Evolutionary conservation across 2,797 vertebrate genomes (phyloP).

Genomic region (Epinephelus malabaricus): DNA sequence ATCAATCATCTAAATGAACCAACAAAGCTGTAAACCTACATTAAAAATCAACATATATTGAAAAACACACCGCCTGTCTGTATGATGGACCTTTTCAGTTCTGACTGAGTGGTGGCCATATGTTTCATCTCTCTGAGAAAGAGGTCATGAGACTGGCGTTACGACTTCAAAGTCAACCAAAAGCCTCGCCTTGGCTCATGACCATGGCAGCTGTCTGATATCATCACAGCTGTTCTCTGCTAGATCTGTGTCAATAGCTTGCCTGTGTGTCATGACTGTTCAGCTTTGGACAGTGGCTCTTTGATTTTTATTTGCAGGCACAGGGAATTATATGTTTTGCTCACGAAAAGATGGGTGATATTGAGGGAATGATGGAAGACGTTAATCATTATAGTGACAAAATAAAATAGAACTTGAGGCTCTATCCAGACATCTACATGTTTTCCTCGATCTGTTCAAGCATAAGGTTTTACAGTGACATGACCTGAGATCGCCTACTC

Average conservation of each 20-base stretch:
- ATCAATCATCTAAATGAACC: not conserved
- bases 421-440: not conserved
- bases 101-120: constrained; percentile 70
- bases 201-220: constrained; percentile 77
- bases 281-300: constrained; percentile 60
- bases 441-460: constrained; percentile 3
- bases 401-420: not conserved
- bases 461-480: not conserved
- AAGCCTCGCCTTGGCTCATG: constrained; percentile 78
- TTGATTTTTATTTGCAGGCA: constrained; percentile 60
- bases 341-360: constrained; percentile 18
- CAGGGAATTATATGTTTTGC: constrained; percentile 41
- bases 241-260: constrained; percentile 75
- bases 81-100: constrained; percentile 57
- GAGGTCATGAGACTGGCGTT: constrained; percentile 84
- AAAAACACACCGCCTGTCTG: constrained; percentile 19
- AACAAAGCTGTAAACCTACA: not conserved
- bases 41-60: constrained; percentile 15
- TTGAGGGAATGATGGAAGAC: not conserved
- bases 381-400: not conserved
- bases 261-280: constrained; percentile 68
- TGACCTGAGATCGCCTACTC: not conserved
- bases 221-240: constrained; percentile 77
- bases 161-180: constrained; percentile 83
- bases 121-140: constrained; percentile 72